Base-by-base conservation (phyloP, 2,797 vertebrate genomes). In the Tiaroga cobitis region DNA sequence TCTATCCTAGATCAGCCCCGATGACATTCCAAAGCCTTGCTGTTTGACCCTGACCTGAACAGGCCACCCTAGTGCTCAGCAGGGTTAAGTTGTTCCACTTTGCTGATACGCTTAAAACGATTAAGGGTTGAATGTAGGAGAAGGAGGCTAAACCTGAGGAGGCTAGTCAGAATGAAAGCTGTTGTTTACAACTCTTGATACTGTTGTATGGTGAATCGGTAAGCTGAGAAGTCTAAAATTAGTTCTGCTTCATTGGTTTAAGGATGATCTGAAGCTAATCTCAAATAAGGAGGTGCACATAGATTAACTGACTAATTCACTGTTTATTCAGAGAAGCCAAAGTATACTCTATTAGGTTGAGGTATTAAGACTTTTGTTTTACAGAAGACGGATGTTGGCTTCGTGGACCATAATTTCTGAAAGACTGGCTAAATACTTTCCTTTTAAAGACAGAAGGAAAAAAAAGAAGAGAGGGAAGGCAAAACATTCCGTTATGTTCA, bases 11-110 rank as follows among this genome's bases (percentile, higher is more conserved):
- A 92, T 94, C 89, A 95, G 91, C 90, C 89, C 90, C 78, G 93
- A 95, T 95, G 94, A 95, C 86, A 68, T 82, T 76, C 86, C 61
- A 54, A 93, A 94, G 89, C 90, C 91, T 88, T 37, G 85, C 91
- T 90, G 89, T 92, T 85, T 85, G 83, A 85, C 83, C 83, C 83
- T 32, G 56, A 72, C 68, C 77, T 69, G 29, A 85, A 63, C 41
- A 34, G 41, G 41, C 41, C 68, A 72, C 76, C 54, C 51, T 63
- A 26, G 15, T 15, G 54, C 83, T 72, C 76, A 80, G 21, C 39
- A 4, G 56, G 67, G 39, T 73, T 85, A 85, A 80, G 68, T 80
- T 51, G 67, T 68, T 61, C 77, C 56, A 80, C 68, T 84, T 69
- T 70, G 15, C 76, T 80, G 41, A 85, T 85, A 72, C 5, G 68